Conservation (phyloP, 1,140 invertebrate genomes). For the Drosophila malerkotliana region DNA sequence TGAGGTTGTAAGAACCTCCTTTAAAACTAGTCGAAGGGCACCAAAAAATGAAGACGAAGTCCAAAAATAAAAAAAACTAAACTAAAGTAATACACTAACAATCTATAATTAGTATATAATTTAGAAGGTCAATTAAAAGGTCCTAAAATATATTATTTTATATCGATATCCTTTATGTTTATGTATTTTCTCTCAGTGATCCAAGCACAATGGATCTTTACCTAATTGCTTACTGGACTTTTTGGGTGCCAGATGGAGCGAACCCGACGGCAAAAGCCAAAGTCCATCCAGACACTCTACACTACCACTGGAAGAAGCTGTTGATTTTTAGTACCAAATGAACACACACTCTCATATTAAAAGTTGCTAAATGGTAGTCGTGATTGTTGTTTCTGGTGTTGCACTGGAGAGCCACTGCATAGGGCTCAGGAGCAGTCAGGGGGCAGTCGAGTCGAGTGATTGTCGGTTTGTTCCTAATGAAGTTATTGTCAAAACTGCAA, state of each 20-base stretch:
- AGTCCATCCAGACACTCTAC: slow-evolving; percentile 36
- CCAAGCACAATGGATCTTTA: slow-evolving; percentile 35
- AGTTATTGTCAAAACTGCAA: slow-evolving; percentile 57
- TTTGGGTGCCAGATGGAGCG: slow-evolving; percentile 26
- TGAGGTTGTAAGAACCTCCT: slow-evolving; percentile 31
- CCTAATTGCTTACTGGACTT: slow-evolving; percentile 68
- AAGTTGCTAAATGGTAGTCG: slow-evolving; percentile 40
- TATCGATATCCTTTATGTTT: too few relatives aligned
- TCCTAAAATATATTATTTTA: not conserved
- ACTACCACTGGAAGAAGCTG: slow-evolving; percentile 28
- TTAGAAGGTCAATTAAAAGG: not conserved
- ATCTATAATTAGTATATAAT: not conserved
- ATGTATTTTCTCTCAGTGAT: slow-evolving; percentile 5
- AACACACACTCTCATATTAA: slow-evolving; percentile 49
- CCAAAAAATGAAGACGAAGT: not conserved
- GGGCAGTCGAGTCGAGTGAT: slow-evolving; percentile 46
- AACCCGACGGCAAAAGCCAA: slow-evolving; percentile 4
- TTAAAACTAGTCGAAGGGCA: slow-evolving; percentile 9
- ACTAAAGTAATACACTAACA: too few relatives aligned
- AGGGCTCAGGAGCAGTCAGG: slow-evolving; percentile 11
- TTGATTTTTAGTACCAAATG: slow-evolving; percentile 57
- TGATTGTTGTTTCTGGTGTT: slow-evolving; percentile 7
- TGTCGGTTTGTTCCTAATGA: slow-evolving; percentile 55
- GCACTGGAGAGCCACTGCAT: not conserved
- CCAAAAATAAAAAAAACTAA: not conserved